Conservation (phyloP, 2,888 invertebrate species). For the Epicampocera succincta region DNA sequence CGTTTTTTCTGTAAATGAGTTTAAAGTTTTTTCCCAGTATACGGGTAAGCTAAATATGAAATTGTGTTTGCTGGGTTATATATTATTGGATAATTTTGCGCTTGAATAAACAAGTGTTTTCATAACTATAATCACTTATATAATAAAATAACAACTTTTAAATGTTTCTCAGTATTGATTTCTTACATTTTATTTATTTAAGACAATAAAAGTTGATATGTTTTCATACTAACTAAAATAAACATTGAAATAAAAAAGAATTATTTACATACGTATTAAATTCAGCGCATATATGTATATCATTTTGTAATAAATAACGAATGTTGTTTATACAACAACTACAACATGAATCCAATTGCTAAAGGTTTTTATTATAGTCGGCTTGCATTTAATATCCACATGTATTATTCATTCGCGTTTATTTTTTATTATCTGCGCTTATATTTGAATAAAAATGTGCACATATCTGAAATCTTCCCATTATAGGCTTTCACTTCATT, state of each 20-base stretch:
- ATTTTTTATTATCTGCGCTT: no score
- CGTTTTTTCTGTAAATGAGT: neutral
- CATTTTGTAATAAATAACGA: no score
- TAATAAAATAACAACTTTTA: constrained; percentile 35
- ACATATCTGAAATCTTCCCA: no score
- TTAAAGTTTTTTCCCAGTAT: neutral
- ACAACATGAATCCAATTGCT: no score
- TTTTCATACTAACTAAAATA: neutral
- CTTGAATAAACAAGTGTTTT: constrained; percentile 37
- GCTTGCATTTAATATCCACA: no score
- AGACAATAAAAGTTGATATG: neutral
- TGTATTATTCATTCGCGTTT: no score
- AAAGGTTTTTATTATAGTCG: no score
- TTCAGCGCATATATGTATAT: no score
- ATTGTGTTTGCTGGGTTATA: constrained; percentile 14
- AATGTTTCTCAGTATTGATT: constrained; percentile 22
- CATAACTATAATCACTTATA: constrained; percentile 10
- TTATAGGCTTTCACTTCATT: no score
- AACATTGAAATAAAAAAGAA: constrained; percentile 16
- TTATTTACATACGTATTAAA: no score
- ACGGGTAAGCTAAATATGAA: neutral
- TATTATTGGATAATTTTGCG: constrained; percentile 39
- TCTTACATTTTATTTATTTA: constrained; percentile 1
- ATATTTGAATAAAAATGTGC: no score
- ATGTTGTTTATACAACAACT: no score